Evolutionary conservation across 2,113 vertebrate species (phyloP).

Genomic region (Nothoprocta perdicaria): DNA sequence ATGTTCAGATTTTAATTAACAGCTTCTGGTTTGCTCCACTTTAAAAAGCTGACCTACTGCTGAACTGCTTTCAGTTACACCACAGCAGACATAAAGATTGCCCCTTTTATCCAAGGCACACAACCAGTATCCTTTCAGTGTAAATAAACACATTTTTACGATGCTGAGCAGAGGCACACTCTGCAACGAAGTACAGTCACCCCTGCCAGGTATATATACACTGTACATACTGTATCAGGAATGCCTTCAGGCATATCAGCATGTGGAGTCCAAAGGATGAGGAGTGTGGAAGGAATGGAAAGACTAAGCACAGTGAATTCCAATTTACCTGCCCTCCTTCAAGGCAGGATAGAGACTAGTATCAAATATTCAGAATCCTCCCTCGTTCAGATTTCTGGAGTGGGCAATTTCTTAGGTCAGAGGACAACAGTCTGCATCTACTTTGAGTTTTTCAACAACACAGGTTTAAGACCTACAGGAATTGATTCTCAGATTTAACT

Average conservation of each 20-base stretch:
- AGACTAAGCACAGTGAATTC: not conserved
- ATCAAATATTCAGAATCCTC: not conserved
- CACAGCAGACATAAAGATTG: not conserved
- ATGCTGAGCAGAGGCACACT: not conserved
- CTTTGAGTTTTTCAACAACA: not conserved
- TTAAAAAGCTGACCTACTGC: not conserved
- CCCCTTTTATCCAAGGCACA: not conserved
- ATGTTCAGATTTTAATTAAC: not conserved
- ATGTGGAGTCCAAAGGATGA: not conserved
- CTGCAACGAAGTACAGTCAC: not conserved
- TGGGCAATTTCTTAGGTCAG: not conserved
- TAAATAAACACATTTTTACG: not conserved
- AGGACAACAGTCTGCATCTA: not conserved
- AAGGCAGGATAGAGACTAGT: not conserved
- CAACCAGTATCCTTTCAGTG: not conserved
- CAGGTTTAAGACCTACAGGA: not conserved
- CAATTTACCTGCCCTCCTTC: not conserved
- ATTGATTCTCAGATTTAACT: not conserved
- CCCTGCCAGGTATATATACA: not conserved
- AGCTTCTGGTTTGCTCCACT: not conserved
- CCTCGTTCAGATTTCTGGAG: not conserved
- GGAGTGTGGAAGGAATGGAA: not conserved
- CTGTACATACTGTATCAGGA: not conserved
- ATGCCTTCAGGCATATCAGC: rapidly evolving
- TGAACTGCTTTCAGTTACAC: not conserved